Conservation (phyloP, 2,797 vertebrate species). For the Acanthurus leucopareius region DNA sequence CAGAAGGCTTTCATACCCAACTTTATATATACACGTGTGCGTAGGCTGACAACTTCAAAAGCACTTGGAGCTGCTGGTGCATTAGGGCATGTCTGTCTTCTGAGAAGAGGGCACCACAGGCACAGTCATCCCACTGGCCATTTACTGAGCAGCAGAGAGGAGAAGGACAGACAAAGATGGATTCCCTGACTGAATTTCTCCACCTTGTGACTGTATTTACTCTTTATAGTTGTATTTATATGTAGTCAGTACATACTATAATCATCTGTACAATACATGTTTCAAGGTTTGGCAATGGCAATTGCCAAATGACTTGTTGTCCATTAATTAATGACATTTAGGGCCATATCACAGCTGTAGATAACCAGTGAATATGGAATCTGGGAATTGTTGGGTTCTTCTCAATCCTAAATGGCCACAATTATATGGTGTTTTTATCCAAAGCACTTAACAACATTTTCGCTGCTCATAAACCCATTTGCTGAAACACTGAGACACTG, state of each 20-base stretch:
- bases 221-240: conserved; percentile 29
- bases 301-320: not conserved
- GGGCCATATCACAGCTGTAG: not conserved
- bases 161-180: conserved; percentile 43
- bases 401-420: not conserved
- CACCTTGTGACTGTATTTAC: conserved; percentile 17
- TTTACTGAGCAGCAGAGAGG: conserved; percentile 69
- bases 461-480: no score
- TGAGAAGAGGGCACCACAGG: conserved; percentile 60
- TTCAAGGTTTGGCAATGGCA: conserved; percentile 2
- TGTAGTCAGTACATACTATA: not conserved
- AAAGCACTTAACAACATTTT: no score
- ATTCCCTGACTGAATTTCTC: conserved; percentile 54
- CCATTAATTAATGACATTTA: not conserved
- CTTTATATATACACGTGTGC: conserved; percentile 52
- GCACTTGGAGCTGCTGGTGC: conserved; percentile 65
- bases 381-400: not conserved
- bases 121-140: conserved; percentile 61
- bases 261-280: not conserved
- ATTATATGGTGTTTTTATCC: no score
- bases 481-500: no score
- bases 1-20: conserved; percentile 46
- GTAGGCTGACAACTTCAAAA: conserved; percentile 68
- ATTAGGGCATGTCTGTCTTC: conserved; percentile 69
- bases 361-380: not conserved